Evolutionary conservation across 2,888 invertebrate genomes (phyloP), one percentile per base, ranked within the genome.

Genomic region (Osedax frankpressi): DNA sequence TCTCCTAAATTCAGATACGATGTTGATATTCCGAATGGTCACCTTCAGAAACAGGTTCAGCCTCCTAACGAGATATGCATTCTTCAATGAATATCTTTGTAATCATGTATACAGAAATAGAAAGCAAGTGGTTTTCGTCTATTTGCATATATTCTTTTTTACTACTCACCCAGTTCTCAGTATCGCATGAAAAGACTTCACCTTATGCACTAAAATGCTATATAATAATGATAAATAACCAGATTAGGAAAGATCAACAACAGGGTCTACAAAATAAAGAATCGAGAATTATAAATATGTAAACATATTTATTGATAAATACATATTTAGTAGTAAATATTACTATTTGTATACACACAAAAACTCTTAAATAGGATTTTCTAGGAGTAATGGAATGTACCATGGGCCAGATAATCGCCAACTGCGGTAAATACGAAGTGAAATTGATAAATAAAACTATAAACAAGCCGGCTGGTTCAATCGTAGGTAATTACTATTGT

Each of bases 371-470:
- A 14, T 71, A 83, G 82, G 83, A 83, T 77, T 84, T 82, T 70
- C 81, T 89, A 2, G 89, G 89, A 6, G 80, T 81, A 69, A 81
- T 85, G 30, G 86, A 87, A 69, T 86, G 86, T 76, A 86, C 86
- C 30, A 79, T 89, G 62, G 88, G 87, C 28, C 87, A 88, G 78
- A 85, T 86, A 77, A 86, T 87, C 25, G 81, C 81, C 6, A 44
- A 44, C 44, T 44, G 44, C 44, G 44, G 44, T 19, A 44, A 11
- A 44, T 44, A 11, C 11, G 44, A 44, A n/a, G n/a, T n/a, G 44
- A 44, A 44, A 44, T 6, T 19, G 6, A 6, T 44, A 44, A 44
- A 6, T 44, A 44, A 44, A 11, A 6, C 44, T 44, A 44, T 11
- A 44, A 44, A 11, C 44, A 44, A 19, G 11, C 6, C 6, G 19